These are phyloP conservation scores for Sinocyclocheilus rhinocerous DNA, from an alignment of 2,113 vertebrate species.

Conservation along the genomic window DNA sequence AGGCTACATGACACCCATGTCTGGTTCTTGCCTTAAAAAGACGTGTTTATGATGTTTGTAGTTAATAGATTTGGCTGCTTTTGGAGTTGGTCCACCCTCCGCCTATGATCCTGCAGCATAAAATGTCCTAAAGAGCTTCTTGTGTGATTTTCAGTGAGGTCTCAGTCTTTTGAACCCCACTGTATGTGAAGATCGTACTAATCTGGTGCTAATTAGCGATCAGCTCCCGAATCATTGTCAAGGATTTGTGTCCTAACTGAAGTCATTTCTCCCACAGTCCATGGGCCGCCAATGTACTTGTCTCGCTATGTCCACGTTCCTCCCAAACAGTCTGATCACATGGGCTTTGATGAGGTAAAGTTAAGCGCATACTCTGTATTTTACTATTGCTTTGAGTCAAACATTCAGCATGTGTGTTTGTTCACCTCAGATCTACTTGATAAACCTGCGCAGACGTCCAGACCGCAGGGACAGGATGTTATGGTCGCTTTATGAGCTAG, in stretches of 20 bases:
- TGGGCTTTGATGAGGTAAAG: slow-evolving; percentile 92
- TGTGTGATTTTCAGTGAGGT: background rate
- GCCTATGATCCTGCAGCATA: background rate
- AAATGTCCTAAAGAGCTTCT: background rate
- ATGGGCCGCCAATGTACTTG: slow-evolving; percentile 84
- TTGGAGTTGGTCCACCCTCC: too few relatives aligned
- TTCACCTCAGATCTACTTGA: slow-evolving; percentile 84
- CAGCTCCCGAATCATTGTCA: background rate
- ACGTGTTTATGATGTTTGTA: too few relatives aligned
- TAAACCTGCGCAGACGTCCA: slow-evolving; percentile 86
- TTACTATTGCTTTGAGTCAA: background rate
- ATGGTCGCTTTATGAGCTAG: slow-evolving; percentile 86
- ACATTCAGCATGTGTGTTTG: slow-evolving; percentile 14
- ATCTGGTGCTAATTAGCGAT: background rate
- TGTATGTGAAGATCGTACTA: background rate
- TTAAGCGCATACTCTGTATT: background rate
- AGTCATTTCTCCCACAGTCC: slow-evolving; percentile 74
- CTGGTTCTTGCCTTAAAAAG: too few relatives aligned
- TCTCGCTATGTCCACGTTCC: slow-evolving; percentile 81
- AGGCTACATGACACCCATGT: too few relatives aligned
- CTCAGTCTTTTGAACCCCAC: background rate
- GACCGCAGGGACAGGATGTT: slow-evolving; percentile 89
- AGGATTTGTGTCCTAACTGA: background rate
- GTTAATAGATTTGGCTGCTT: too few relatives aligned
- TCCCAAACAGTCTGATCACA: slow-evolving; percentile 83